Base-by-base conservation (phyloP, 2,113 vertebrate genomes). In the Caretta caretta region DNA sequence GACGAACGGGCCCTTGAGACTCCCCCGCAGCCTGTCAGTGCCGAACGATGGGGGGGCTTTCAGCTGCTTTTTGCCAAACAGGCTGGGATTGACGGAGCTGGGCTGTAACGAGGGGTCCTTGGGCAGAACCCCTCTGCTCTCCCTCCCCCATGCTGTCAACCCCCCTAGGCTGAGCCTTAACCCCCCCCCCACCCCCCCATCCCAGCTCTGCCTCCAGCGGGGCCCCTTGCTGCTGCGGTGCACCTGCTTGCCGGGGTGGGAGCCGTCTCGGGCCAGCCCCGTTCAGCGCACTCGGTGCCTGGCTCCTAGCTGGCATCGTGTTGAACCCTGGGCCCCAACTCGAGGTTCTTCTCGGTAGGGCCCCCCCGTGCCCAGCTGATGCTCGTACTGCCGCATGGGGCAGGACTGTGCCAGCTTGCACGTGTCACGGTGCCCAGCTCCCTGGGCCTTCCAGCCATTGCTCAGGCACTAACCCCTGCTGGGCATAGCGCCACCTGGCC, bases 91-190 rank as follows among this genome's bases (percentile, higher is more conserved):
- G 17, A 22, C 22, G 65, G 2, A n/a, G 35, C 7, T 19, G 16
- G n/a, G 35, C 65, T 72, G 65, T 38, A 38, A 31, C 3, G 27
- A 31, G 57, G 29, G 57, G 57, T 31, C 56, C 29, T 29, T 29
- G 29, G 57, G 24, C 12, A 6, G 27, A 62, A 38, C 35, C 16
- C 6, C 62, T 69, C 35, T 38, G 35, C 62, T 69, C 62, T n/a
- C 8, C 8, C 35, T 0, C 2, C 17, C 2, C 24, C 25, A 29
- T 11, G 24, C 57, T 62, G 57, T 13, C 27, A 31, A 29, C 29
- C 2, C 57, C 50, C 24, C 9, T 57, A 57, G 24, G 10, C 56
- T 10, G 56, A 25, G 10, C 4, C 56, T 57, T 10, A 11, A 10
- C 10, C 25, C 25, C 56, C 10, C 22, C 24, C 54, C 10, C 9